Evolutionary conservation across 2,113 vertebrate species (phyloP).

Genomic region (Tautogolabrus adspersus): DNA sequence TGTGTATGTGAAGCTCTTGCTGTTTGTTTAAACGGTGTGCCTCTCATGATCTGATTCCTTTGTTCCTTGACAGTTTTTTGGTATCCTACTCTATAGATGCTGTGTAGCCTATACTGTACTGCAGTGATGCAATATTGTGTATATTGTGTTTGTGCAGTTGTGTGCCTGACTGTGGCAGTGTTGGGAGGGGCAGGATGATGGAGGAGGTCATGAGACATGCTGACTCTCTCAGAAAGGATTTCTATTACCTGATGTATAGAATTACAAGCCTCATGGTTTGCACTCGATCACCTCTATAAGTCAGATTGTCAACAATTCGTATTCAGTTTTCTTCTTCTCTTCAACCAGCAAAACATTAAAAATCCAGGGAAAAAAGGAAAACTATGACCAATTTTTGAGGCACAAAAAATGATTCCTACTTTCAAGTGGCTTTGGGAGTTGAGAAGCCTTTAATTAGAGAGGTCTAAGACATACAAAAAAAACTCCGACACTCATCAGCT

Average conservation of each 20-base stretch:
- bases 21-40: too few relatives aligned
- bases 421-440: slow-evolving; percentile 25
- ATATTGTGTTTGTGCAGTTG: too few relatives aligned
- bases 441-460: slow-evolving; percentile 29
- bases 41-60: too few relatives aligned
- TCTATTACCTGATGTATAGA: slow-evolving; percentile 54
- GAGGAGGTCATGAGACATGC: slow-evolving; percentile 49
- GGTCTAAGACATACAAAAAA: slow-evolving; percentile 24
- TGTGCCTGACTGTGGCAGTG: not conserved
- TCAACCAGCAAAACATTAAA: too few relatives aligned
- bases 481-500: slow-evolving; percentile 41
- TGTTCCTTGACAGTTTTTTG: too few relatives aligned
- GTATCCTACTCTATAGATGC: too few relatives aligned
- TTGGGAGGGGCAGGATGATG: slow-evolving; percentile 47
- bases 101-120: too few relatives aligned
- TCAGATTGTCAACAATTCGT: slow-evolving; percentile 4
- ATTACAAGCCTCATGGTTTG: slow-evolving; percentile 50
- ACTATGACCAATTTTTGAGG: too few relatives aligned
- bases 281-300: not conserved
- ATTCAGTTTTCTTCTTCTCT: too few relatives aligned
- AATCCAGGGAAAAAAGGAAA: too few relatives aligned
- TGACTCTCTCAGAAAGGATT: slow-evolving; percentile 59
- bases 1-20: too few relatives aligned
- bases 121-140: too few relatives aligned
- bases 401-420: not conserved